Percentiles rank a stretch among this genome's conserved stretches.
These are phyloP conservation scores for Thymelicus lineola DNA, from an alignment of 2,888 invertebrate species.

Conservation along the genomic window DNA sequence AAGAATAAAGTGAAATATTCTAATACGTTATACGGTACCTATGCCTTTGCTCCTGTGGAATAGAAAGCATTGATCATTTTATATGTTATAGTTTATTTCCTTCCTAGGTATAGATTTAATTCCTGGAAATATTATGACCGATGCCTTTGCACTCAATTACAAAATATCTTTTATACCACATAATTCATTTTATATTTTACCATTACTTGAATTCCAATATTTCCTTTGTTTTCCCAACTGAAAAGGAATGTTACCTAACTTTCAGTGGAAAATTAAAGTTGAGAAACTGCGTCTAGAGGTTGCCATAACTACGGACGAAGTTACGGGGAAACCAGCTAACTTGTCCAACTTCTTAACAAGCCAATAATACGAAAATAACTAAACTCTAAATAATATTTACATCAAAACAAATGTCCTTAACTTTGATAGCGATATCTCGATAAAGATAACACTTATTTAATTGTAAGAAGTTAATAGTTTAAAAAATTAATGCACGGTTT, in stretches of 20 bases:
- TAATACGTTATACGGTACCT: neutral
- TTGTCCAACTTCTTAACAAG: conserved; percentile 15
- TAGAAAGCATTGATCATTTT: too few species aligned
- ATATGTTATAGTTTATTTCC: too few species aligned
- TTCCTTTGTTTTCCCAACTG: neutral
- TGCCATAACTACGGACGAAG: conserved; percentile 18
- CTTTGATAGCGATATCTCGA: too few species aligned
- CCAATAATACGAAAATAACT: conserved; percentile 4
- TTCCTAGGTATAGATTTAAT: too few species aligned
- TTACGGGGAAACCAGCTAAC: conserved; percentile 4
- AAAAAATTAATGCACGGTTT: too few species aligned
- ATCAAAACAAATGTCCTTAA: too few species aligned
- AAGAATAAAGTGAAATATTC: conserved; percentile 2
- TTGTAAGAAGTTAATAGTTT: too few species aligned
- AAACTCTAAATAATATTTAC: neutral
- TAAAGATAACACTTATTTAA: too few species aligned
- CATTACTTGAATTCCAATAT: neutral
- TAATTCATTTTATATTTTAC: neutral
- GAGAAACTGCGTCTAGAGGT: conserved; percentile 4
- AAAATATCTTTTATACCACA: neutral
- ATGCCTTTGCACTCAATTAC: neutral
- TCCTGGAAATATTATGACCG: too few species aligned
- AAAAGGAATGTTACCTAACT: conserved; percentile 12
- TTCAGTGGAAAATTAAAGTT: conserved; percentile 20
- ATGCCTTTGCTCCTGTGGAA: too few species aligned